These are phyloP conservation scores for Hirtodrosophila trivittata DNA, from an alignment of 2,888 invertebrate genomes.

Conservation along the genomic window DNA sequence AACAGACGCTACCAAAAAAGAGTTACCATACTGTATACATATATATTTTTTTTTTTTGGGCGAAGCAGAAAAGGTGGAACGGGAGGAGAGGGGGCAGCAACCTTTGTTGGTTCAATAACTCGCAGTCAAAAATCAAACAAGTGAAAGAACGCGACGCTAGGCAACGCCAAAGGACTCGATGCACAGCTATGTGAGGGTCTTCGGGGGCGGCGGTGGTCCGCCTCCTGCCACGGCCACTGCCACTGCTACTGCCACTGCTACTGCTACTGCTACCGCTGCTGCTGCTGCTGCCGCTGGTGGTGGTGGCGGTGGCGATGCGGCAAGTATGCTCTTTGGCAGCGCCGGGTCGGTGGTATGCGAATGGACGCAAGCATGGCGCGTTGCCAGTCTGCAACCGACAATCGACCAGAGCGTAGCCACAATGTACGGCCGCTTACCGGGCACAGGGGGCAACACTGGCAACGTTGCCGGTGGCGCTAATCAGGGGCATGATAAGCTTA, in stretches of 20 bases:
- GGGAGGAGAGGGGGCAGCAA: constrained; percentile 16
- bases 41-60: constrained; percentile 11
- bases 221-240: too few species aligned
- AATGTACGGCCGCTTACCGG: constrained; percentile 70
- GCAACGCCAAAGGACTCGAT: constrained; percentile 39
- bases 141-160: constrained; percentile 24
- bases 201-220: not conserved
- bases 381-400: constrained; percentile 57
- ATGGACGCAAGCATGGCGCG: constrained; percentile 54
- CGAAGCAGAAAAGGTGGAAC: not conserved
- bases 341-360: constrained; percentile 10
- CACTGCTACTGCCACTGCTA: too few species aligned
- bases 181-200: constrained; percentile 29
- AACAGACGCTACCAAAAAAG: constrained; percentile 50
- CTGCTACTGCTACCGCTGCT: too few species aligned
- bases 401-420: constrained; percentile 39
- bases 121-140: constrained; percentile 49
- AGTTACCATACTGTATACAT: constrained; percentile 21
- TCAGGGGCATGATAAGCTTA: constrained; percentile 73
- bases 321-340: constrained; percentile 12
- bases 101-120: constrained; percentile 73
- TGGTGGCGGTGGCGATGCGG: not conserved
- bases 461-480: constrained; percentile 19
- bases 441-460: constrained; percentile 22
- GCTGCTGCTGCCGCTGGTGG: not conserved